Base-by-base conservation (phyloP, 2,888 invertebrate genomes). In the Diaprepes abbreviatus region DNA sequence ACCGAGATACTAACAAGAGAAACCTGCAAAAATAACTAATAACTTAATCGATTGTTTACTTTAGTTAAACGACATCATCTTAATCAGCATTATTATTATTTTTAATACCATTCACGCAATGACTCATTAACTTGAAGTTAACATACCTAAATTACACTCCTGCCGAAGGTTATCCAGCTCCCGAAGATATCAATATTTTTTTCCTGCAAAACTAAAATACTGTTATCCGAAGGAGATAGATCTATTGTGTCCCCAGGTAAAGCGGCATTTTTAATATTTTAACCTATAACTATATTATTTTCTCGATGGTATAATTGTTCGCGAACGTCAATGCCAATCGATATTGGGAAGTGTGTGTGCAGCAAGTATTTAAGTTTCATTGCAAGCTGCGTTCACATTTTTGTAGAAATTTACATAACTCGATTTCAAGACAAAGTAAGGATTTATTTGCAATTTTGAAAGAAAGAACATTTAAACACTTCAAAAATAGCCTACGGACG, bases 231-330 rank as follows among this genome's bases (percentile, higher is more conserved):
- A 10, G 12, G 38, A 33, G 38, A 35, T 55, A 55, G 35, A 55
- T 36, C 38, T 55, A 55, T 38, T 14, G 38, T 38, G 55, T 35
- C 55, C 55, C 36, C 36, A 38, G 36, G 55, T 38, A n/a, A 36
- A 12, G 21, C 28, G 24, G 9, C 24, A 55, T 36, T 55, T 55
- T 55, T 55, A 24, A 21, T 7, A 19, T 38, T 9, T n/a, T 6
- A 38, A 36, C 38, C 55, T 24, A 16, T 24, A 38, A 36, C 36
- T 17, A 24, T 55, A 55, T 55, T 19, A 55, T 55, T 55, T 55
- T 36, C 55, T 55, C 35, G 38, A 55, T 17, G 55, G 24, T 36
- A 35, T 55, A 55, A 55, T 55, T 55, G 55, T 55, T 55, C 36
- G 9, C 7, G 21, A 14, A 36, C 35, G 55, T 55, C 55, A 55